Base-by-base conservation (phyloP, 2,113 vertebrate species). In the Tor tambroides region DNA sequence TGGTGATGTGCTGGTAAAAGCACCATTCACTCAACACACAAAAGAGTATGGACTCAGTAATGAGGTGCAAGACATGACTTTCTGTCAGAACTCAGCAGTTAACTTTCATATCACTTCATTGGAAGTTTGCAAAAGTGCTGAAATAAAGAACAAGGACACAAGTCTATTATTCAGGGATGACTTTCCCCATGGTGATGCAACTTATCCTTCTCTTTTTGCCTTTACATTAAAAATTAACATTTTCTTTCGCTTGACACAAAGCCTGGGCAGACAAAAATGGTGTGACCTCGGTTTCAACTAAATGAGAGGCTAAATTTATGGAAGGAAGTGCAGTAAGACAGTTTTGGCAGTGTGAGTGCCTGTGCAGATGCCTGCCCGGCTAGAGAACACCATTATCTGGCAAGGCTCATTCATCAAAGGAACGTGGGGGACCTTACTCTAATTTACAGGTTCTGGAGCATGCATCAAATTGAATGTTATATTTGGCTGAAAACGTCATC, bases 381-480 rank as follows among this genome's bases (percentile, higher is more conserved):
- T 90, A 89, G 91, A 90, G 91, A 91, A 90, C 87, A 90, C 83
- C 74, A 88, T 91, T 91, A 88, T 89, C 86, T 85, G 86, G 86
- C 83, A 88, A 86, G 87, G 83, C 85, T 87, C 90, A 91, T 94
- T 92, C 87, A 88, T 90, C 88, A 91, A 51, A 67, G 46, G 83
- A 80, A 38, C 71, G 69, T 85, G 65, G 59, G 88, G 89, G 86
- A 93, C 43, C 86, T 88, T 88, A 69, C 56, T 85, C 90, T 93
- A 93, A 94, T 93, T 94, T 94, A 93, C 92, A 92, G 91, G 90
- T 93, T 91, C 86, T 92, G 32, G 59, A 89, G 86, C 88, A 90
- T 88, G 87, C 90, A 89, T 79, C 87, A 72, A 54, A 90, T 85
- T 86, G 78, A 87, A 86, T 92, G 87, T 93, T 94, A 90, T 91